These are phyloP conservation scores for Pristionchus maxplancki DNA, from an alignment of 2,888 invertebrate species.

Conservation along the genomic window DNA sequence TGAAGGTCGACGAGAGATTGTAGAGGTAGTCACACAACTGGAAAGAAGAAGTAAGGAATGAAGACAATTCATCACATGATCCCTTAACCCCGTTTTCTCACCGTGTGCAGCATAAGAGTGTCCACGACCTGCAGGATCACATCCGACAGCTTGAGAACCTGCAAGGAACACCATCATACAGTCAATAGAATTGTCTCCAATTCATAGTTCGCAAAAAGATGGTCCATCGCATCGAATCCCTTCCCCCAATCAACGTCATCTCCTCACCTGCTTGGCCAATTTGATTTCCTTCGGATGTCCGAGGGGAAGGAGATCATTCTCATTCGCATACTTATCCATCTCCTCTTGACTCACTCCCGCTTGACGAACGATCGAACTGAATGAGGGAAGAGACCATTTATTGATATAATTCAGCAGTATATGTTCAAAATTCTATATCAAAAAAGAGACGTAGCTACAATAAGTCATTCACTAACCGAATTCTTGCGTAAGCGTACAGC, in stretches of 20 bases:
- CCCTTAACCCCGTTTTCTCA: slow-evolving; percentile 15
- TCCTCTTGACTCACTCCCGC: slow-evolving; percentile 78
- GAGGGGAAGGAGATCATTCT: slow-evolving; percentile 82
- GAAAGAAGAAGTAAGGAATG: background rate
- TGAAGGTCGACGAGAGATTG: slow-evolving; percentile 92
- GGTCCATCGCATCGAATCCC: background rate
- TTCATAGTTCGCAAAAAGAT: background rate
- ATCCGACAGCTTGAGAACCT: slow-evolving; percentile 89
- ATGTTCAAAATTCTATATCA: no score
- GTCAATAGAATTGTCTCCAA: background rate
- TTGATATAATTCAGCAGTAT: no score
- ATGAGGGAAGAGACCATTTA: slow-evolving; percentile 29
- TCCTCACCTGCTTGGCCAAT: slow-evolving; percentile 85
- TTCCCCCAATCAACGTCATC: background rate
- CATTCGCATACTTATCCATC: slow-evolving; percentile 83
- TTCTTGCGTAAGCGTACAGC: slow-evolving; percentile 93
- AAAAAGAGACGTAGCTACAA: no score
- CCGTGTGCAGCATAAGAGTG: slow-evolving; percentile 78
- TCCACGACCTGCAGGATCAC: slow-evolving; percentile 87
- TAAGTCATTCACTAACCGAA: slow-evolving; percentile 85
- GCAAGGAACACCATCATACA: background rate
- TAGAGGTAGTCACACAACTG: slow-evolving; percentile 87
- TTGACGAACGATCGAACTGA: slow-evolving; percentile 80
- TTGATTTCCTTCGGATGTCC: slow-evolving; percentile 95
- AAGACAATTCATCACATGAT: background rate